phyloP scores from a whole-genome alignment of 2,113 vertebrate genomes.

The Crocuta crocuta region DNA sequence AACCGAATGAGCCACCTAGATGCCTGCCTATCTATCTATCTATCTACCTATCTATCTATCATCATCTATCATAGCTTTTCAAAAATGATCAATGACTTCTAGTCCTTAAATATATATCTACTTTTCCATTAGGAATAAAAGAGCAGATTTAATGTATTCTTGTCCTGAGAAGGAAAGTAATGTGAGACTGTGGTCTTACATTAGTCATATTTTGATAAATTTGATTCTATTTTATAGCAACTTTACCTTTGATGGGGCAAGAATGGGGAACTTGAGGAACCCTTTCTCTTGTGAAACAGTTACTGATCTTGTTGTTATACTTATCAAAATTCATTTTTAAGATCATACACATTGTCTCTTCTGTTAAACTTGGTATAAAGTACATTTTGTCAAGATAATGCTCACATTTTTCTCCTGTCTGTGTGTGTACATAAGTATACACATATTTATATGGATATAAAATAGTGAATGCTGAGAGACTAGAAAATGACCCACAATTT shows the following conservation, averaged over 20 bases:
- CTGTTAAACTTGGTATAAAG: conserved; percentile 20
- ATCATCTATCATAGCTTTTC: too few relatives aligned
- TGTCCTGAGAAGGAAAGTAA: not conserved
- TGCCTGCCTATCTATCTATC: too few relatives aligned
- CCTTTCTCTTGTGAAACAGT: not conserved
- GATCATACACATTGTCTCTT: not conserved
- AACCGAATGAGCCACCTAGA: too few relatives aligned
- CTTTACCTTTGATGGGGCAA: not conserved
- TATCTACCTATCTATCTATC: too few relatives aligned
- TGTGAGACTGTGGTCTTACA: not conserved
- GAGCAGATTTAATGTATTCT: not conserved
- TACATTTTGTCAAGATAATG: conserved; percentile 22
- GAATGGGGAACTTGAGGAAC: not conserved
- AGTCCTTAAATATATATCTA: not conserved
- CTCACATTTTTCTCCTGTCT: not conserved
- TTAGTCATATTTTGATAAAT: not conserved
- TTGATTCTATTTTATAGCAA: not conserved
- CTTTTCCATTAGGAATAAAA: not conserved
- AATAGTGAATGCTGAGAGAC: conserved; percentile 33
- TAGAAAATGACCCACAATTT: conserved; percentile 74
- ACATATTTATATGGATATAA: conserved; percentile 38
- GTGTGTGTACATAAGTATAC: not conserved
- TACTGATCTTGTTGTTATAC: not conserved
- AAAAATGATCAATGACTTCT: not conserved
- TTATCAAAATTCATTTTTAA: conserved; percentile 30